These are phyloP conservation scores for Syngnathus acus DNA, from an alignment of 2,797 vertebrate genomes.

Conservation along the genomic window DNA sequence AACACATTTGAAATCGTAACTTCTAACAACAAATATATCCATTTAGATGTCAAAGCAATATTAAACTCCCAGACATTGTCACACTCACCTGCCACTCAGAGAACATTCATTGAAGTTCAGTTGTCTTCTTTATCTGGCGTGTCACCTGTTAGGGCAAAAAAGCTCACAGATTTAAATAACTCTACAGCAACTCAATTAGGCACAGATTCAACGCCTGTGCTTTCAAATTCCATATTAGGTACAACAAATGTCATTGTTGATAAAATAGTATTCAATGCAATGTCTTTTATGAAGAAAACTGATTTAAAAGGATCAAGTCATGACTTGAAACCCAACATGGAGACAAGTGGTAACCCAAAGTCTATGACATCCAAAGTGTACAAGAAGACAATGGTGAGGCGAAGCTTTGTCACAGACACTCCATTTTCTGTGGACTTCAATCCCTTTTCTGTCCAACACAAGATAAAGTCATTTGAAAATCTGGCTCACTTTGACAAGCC, in stretches of 20 bases:
- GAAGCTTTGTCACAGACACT: conserved; percentile 71
- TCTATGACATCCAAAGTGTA: conserved; percentile 41
- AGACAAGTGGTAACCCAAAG: conserved; percentile 32
- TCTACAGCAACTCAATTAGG: conserved; percentile 11
- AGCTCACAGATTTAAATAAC: conserved; percentile 28
- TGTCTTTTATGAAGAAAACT: conserved; percentile 9
- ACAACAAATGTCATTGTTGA: conserved; percentile 11
- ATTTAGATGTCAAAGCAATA: conserved; percentile 11
- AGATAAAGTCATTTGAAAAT: conserved; percentile 95
- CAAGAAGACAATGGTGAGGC: conserved; percentile 61
- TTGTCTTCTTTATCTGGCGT: conserved; percentile 58
- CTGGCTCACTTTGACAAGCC: conserved; percentile 82
- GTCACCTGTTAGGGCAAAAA: conserved; percentile 36
- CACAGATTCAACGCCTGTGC: conserved; percentile 11
- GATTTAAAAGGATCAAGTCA: conserved; percentile 14
- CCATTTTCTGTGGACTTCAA: conserved; percentile 70
- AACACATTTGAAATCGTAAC: conserved; percentile 19
- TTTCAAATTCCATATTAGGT: conserved; percentile 12
- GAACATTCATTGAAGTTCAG: conserved; percentile 74
- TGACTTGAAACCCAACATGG: conserved; percentile 22
- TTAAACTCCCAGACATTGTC: conserved; percentile 30
- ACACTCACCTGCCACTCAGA: conserved; percentile 59
- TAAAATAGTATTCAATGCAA: conserved; percentile 12
- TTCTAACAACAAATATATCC: conserved; percentile 11
- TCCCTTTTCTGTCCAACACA: conserved; percentile 87